Percentiles rank a stretch among this genome's conserved stretches.
Conservation (phyloP, 2,113 vertebrate species). For the Ptilonorhynchus violaceus region DNA sequence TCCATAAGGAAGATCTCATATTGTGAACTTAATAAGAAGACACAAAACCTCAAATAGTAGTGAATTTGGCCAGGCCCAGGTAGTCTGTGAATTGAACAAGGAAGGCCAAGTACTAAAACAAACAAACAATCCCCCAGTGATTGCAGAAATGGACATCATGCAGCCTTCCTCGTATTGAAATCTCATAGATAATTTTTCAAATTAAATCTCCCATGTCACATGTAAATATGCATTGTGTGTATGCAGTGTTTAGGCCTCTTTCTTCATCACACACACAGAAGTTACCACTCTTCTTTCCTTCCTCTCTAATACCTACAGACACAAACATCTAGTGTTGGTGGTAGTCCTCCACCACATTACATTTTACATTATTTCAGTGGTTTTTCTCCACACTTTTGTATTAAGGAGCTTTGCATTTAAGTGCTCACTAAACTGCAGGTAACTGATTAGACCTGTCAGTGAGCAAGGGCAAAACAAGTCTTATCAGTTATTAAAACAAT, state of each 20-base stretch:
- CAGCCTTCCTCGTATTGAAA: neutral
- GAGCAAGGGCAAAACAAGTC: neutral
- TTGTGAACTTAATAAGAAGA: neutral
- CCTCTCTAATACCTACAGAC: neutral
- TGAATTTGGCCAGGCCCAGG: neutral
- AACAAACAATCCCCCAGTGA: neutral
- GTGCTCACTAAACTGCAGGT: neutral
- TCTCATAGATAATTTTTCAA: neutral
- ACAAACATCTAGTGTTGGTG: neutral
- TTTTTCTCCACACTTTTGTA: neutral
- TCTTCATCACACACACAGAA: neutral
- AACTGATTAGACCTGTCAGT: neutral
- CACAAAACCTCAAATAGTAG: neutral
- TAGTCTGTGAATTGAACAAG: neutral
- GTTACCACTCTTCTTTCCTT: neutral
- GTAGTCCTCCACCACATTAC: neutral
- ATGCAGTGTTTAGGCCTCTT: neutral
- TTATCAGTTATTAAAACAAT: neutral
- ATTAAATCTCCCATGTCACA: neutral
- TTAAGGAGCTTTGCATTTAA: neutral
- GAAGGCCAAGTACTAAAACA: neutral
- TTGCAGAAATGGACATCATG: neutral
- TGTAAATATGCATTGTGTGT: fast-evolving
- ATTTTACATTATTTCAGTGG: neutral
- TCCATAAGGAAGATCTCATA: fast-evolving